phyloP scores from a whole-genome alignment of 2,888 invertebrate genomes.

The Chaitophorus viminalis region DNA sequence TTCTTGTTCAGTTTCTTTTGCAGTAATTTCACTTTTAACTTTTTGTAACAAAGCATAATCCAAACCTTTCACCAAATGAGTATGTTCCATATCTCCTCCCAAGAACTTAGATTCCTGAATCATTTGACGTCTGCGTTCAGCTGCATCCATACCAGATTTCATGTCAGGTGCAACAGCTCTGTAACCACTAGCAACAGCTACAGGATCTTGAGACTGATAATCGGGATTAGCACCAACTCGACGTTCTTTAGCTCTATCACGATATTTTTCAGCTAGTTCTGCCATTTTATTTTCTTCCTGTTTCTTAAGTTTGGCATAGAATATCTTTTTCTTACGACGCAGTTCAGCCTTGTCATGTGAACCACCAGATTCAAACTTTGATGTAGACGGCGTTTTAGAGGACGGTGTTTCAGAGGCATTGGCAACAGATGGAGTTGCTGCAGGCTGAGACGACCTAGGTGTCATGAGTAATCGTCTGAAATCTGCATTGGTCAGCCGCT shows the following conservation, averaged over 20 bases:
- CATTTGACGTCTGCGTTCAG: slow-evolving; percentile 92
- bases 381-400: slow-evolving; percentile 64
- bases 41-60: slow-evolving; percentile 93
- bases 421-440: slow-evolving; percentile 67
- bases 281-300: slow-evolving; percentile 95
- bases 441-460: slow-evolving; percentile 78
- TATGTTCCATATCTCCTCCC: slow-evolving; percentile 99
- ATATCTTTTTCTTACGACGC: slow-evolving; percentile 91
- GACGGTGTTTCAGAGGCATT: slow-evolving; percentile 61
- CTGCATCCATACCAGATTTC: slow-evolving; percentile 92
- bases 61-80: slow-evolving; percentile 97
- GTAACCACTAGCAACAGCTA: slow-evolving; percentile 86
- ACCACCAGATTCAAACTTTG: slow-evolving; percentile 64
- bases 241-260: slow-evolving; percentile 90
- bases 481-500: slow-evolving; percentile 94
- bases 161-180: slow-evolving; percentile 96
- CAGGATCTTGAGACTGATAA: slow-evolving; percentile 83
- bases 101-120: slow-evolving; percentile 99
- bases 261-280: slow-evolving; percentile 91
- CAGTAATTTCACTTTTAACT: slow-evolving; percentile 85
- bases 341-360: slow-evolving; percentile 79
- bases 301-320: slow-evolving; percentile 92
- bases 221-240: slow-evolving; percentile 86
- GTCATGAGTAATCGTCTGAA: slow-evolving; percentile 96
- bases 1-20: slow-evolving; percentile 84